A percentile compares a stretch with the other conserved stretches of the same genome.
phyloP scores from a whole-genome alignment of 2,797 vertebrate genomes.

The Sciaenops ocellatus region DNA sequence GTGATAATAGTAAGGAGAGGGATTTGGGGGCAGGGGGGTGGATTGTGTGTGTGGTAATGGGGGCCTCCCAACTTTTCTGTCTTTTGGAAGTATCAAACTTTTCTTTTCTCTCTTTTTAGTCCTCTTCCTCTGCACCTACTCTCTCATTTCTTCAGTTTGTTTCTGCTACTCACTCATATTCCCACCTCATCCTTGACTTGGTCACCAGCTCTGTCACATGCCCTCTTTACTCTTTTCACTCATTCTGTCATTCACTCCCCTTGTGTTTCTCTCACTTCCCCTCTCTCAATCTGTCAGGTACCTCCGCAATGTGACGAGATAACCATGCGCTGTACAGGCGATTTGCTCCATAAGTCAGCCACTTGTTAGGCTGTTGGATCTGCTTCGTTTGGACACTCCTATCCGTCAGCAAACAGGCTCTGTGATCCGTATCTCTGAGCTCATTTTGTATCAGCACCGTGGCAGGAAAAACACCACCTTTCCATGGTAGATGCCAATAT shows the following conservation, averaged over 20 bases:
- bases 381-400: constrained; percentile 60
- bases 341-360: constrained; percentile 49
- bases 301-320: constrained; percentile 46
- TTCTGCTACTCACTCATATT: constrained; percentile 54
- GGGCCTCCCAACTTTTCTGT: constrained; percentile 37
- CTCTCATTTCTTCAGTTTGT: constrained; percentile 31
- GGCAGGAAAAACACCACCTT: constrained; percentile 39
- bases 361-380: constrained; percentile 61
- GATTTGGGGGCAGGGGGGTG: constrained; percentile 14
- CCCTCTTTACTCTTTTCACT: constrained; percentile 61
- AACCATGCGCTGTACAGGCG: constrained; percentile 15
- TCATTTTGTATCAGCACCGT: constrained; percentile 27
- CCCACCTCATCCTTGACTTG: constrained; percentile 39
- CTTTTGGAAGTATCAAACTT: constrained; percentile 35
- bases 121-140: constrained; percentile 18
- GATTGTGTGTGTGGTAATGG: constrained; percentile 11
- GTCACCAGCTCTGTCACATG: constrained; percentile 52
- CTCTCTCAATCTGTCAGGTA: constrained; percentile 27
- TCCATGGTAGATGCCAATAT: constrained; percentile 16
- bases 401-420: constrained; percentile 60
- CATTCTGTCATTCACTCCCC: constrained; percentile 53
- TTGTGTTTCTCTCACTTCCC: not conserved
- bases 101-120: constrained; percentile 34
- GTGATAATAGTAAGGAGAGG: constrained; percentile 57
- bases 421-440: constrained; percentile 49